Evolutionary conservation across 2,113 vertebrate genomes (phyloP), one percentile per base, ranked within the genome.

Genomic region (Centropus unirufus): DNA sequence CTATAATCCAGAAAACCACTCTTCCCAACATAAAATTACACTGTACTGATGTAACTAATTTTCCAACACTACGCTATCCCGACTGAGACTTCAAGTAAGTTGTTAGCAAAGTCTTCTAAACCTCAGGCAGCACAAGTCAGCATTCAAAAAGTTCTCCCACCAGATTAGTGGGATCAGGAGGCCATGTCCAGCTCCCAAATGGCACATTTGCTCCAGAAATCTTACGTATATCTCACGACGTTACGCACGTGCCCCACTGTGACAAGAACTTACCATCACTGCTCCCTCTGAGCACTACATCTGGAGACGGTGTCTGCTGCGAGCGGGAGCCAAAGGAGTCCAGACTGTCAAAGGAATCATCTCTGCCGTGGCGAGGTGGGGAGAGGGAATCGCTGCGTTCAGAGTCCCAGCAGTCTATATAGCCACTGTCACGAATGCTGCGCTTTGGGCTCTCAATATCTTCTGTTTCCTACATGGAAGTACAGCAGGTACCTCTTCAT

Each of bases 341-440:
- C 98, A 99, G 98, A 52, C 99, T 99, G 98, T 99, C 99, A 84
- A 99, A 99, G 86, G 99, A 99, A 96, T 99, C 99, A 98, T 99
- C 99, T 85, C 99, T 97, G 91, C 98, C 98, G 87, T 99, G 99
- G 44, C 98, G 99, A 54, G 99, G 99, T 0, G 99, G 99, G 8
- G 99, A 99, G 16, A 99, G 98, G 21, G 99, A 99, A 94, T 99
- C 99, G 1, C 99, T 99, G 97, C 99, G 99, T 83, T 99, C 99
- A 0, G 99, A 99, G 93, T 99, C 99, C 99, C 99, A 99, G 97
- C 99, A 99, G 98, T 99, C 99, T 76, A 99, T 98, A 78, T 99
- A 99, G 92, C 99, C 99, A 0, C 99, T 99, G 98, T 99, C 99
- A 54, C 99, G 98, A 90, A 99, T 98, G 95, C 98, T 99, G 91